Evolutionary conservation across 1,140 invertebrate genomes (phyloP), one percentile per base, ranked within the genome.

Genomic region (Lepidurus apus): DNA sequence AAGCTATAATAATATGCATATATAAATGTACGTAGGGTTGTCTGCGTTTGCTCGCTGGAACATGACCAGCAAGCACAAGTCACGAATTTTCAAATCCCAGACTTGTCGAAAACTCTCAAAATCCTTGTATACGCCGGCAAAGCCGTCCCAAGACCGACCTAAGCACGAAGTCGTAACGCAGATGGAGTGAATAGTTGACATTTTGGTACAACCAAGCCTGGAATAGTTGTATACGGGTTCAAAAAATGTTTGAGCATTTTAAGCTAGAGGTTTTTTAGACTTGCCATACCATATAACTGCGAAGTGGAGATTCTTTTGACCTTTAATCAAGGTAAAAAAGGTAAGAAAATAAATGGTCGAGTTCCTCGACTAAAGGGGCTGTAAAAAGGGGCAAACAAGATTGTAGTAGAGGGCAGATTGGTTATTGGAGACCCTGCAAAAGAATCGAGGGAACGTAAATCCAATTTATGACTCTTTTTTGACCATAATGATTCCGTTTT

Each of bases 391-490:
- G 13, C 17, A 21, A 65, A 65, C 53, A 3, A 65, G n/a, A 9
- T 65, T 65, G 21, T n/a, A 3, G 53, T 65, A 65, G 53, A 65
- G 21, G 13, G 53, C 17, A 21, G 21, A 65, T 65, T 13, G 53
- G 53, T 65, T 65, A 65, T 65, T 65, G 17, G 53, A 65, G 21
- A 65, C 53, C 17, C 53, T 7, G 53, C 1, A 65, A 65, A 65
- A 21, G 21, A 65, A 7, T 65, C 17, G 53, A 65, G 17, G 53
- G 21, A 65, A 21, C 53, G 21, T 65, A 65, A 65, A 65, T 65
- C 53, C 53, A 65, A n/a, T 65, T 65, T 65, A 65, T 65, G 53
- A 65, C 53, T 65, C 53, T 65, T 65, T 65, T 21, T 21, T 21
- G 13, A 21, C 53, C 13, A 21, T 65, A 65, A 65, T 65, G 53